phyloP scores from a whole-genome alignment of 2,888 invertebrate species.

The Torymus texanus region DNA sequence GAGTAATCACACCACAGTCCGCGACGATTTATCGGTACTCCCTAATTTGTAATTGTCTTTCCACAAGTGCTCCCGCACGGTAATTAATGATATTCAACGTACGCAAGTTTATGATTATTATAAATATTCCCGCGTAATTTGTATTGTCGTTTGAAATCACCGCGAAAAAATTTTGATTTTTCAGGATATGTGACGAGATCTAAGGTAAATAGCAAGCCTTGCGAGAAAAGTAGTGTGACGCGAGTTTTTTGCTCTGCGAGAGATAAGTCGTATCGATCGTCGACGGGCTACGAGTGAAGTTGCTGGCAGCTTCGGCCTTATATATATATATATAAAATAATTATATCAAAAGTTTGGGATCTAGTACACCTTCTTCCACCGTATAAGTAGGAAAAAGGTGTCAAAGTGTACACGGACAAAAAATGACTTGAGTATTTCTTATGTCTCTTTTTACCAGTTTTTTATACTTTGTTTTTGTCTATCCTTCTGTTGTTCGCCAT shows the following conservation, averaged over 20 bases:
- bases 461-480: conserved; percentile 19
- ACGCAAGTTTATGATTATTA: background rate
- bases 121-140: background rate
- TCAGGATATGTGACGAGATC: too few relatives aligned
- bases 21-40: background rate
- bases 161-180: too few relatives aligned
- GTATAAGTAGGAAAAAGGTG: too few relatives aligned
- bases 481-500: background rate
- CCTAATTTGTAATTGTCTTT: background rate
- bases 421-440: background rate
- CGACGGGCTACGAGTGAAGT: conserved; percentile 29
- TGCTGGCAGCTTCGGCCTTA: conserved; percentile 38
- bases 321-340: background rate
- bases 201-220: too few relatives aligned
- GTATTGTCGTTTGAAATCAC: background rate
- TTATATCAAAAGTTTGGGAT: background rate
- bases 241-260: conserved; percentile 12
- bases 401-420: background rate
- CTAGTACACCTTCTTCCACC: too few relatives aligned
- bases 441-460: conserved; percentile 13
- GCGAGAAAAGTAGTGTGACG: too few relatives aligned
- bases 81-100: background rate
- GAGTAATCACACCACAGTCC: conserved; percentile 1
- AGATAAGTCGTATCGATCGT: background rate
- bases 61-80: background rate